Conservation (phyloP, 1,140 invertebrate species). For the Pemphigus obesinymphae region DNA sequence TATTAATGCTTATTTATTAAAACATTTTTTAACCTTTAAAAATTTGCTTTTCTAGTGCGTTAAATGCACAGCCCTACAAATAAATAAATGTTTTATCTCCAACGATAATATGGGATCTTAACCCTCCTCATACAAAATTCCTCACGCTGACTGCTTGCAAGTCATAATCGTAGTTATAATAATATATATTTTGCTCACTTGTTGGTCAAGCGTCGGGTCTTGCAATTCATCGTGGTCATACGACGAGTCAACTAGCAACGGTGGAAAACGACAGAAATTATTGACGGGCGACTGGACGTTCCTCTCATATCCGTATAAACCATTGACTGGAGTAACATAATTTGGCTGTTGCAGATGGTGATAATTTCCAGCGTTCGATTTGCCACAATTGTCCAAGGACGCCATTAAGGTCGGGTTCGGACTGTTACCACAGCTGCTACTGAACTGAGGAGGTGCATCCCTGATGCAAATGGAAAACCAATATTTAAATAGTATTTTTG, state of each 20-base stretch:
- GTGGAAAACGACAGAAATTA: conserved; percentile 42
- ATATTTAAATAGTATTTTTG: too few species aligned
- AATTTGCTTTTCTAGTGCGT: too few species aligned
- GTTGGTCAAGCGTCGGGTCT: conserved; percentile 2
- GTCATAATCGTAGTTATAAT: background rate
- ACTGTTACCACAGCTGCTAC: background rate
- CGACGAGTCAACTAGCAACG: conserved; percentile 42
- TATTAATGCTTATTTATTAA: too few species aligned
- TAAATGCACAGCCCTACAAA: too few species aligned
- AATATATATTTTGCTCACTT: background rate
- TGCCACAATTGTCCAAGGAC: conserved; percentile 13
- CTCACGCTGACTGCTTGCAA: too few species aligned
- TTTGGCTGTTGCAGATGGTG: conserved; percentile 19
- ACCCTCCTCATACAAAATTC: too few species aligned
- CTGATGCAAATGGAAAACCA: too few species aligned
- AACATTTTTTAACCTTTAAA: too few species aligned
- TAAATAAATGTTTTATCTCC: too few species aligned
- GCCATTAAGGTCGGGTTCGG: conserved; percentile 33
- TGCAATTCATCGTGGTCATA: background rate
- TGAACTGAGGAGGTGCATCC: conserved; percentile 17
- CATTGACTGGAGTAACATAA: background rate
- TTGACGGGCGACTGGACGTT: conserved; percentile 17
- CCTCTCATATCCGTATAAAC: conserved; percentile 31
- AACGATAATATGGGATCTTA: too few species aligned
- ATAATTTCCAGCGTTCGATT: too few species aligned